These are phyloP conservation scores for Papilio glaucus DNA, from an alignment of 1,140 invertebrate genomes.

Conservation along the genomic window DNA sequence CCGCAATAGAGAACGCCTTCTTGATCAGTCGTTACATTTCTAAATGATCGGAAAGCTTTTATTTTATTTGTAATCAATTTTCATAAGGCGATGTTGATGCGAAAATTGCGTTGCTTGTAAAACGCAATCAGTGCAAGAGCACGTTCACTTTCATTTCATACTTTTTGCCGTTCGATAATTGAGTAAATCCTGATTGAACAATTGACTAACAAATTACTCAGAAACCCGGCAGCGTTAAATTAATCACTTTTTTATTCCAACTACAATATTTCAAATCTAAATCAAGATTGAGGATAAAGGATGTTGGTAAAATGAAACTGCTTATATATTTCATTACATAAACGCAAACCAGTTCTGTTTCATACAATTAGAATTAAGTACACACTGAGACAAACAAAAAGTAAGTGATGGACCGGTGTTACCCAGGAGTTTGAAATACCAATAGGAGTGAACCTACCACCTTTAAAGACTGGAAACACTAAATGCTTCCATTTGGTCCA, in stretches of 20 bases:
- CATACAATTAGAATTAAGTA: no score
- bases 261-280: neutral
- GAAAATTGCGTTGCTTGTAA: constrained; percentile 8
- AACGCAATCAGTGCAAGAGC: constrained; percentile 19
- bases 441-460: no score
- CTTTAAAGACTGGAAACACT: no score
- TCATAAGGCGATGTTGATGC: neutral
- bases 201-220: neutral
- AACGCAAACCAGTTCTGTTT: neutral
- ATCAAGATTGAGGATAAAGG: no score
- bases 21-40: neutral
- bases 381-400: neutral
- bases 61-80: neutral
- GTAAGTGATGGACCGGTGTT: no score
- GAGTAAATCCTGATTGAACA: neutral
- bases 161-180: constrained; percentile 7
- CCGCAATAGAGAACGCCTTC: no score
- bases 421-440: no score
- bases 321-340: no score
- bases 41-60: neutral
- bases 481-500: no score
- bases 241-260: neutral
- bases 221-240: constrained; percentile 1
- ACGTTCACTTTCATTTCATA: constrained; percentile 18
- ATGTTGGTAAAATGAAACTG: no score